A percentile compares a stretch with the other conserved stretches of the same genome.
Conservation (phyloP, 1,140 invertebrate species). For the Zophobas atratus region DNA sequence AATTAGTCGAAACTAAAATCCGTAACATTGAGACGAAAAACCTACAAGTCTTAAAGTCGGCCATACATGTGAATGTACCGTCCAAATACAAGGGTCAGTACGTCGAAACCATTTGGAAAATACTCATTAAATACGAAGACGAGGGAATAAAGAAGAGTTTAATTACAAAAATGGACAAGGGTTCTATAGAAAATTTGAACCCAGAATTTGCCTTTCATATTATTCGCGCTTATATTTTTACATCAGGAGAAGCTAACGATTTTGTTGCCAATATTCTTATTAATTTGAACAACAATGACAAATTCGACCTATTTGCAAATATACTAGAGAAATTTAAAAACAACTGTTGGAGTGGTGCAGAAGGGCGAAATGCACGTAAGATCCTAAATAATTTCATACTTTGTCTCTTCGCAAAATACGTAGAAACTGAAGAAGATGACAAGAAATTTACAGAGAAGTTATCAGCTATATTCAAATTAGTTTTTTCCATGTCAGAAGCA, state of each 20-base stretch:
- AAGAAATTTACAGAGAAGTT: slow-evolving; percentile 5
- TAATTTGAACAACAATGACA: not conserved
- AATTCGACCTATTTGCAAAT: slow-evolving; percentile 22
- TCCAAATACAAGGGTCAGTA: not conserved
- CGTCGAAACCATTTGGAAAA: slow-evolving; percentile 8
- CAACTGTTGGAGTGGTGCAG: not conserved
- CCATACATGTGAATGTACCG: not conserved
- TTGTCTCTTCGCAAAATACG: not conserved
- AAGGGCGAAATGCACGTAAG: not conserved
- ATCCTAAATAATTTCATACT: not conserved
- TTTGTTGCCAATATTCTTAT: slow-evolving; percentile 8
- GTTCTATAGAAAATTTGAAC: not conserved
- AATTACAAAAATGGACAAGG: not conserved
- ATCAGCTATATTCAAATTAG: not conserved
- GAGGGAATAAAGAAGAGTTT: not conserved
- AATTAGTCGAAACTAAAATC: slow-evolving; percentile 5
- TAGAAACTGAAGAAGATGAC: not conserved
- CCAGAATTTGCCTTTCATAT: not conserved
- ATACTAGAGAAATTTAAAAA: slow-evolving; percentile 27
- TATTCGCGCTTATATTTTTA: not conserved
- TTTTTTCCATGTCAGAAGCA: slow-evolving; percentile 8
- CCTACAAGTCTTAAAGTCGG: not conserved
- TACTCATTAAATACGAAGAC: slow-evolving; percentile 20
- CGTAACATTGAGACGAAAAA: not conserved
- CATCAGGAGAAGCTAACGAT: not conserved